phyloP scores from a whole-genome alignment of 1,140 invertebrate species.

The Papilio helenus region DNA sequence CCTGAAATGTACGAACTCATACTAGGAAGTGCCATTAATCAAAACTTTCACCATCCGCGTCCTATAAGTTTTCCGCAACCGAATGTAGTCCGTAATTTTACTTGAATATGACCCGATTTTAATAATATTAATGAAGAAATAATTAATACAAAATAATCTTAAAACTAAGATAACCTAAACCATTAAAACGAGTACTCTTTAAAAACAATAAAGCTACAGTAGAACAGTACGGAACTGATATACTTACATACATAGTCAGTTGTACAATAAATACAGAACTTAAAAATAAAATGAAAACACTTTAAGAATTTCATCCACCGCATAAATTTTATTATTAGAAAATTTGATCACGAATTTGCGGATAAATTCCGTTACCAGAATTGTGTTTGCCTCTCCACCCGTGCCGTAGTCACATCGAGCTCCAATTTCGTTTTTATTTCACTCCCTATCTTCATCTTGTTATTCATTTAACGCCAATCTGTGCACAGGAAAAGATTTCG shows the following conservation, averaged over 20 bases:
- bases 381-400: slow-evolving; percentile 10
- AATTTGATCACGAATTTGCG: background rate
- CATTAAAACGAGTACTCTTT: too few species aligned
- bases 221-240: too few species aligned
- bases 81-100: background rate
- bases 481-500: slow-evolving; percentile 34
- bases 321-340: background rate
- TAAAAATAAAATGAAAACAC: background rate
- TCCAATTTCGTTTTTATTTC: slow-evolving; percentile 31
- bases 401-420: slow-evolving; percentile 28
- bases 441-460: slow-evolving; percentile 29
- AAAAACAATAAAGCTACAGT: too few species aligned
- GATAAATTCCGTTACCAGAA: background rate
- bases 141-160: background rate
- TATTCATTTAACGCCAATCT: slow-evolving; percentile 37
- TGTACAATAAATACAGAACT: background rate
- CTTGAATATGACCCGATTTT: background rate
- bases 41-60: slow-evolving; percentile 1
- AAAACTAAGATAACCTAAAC: background rate
- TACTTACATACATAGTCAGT: too few species aligned
- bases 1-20: slow-evolving; percentile 11
- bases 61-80: slow-evolving; percentile 1
- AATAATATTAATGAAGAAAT: background rate
- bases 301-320: background rate
- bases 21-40: slow-evolving; percentile 16